Base-by-base conservation (phyloP, 2,797 vertebrate genomes). In the Crypturellus tataupa region DNA sequence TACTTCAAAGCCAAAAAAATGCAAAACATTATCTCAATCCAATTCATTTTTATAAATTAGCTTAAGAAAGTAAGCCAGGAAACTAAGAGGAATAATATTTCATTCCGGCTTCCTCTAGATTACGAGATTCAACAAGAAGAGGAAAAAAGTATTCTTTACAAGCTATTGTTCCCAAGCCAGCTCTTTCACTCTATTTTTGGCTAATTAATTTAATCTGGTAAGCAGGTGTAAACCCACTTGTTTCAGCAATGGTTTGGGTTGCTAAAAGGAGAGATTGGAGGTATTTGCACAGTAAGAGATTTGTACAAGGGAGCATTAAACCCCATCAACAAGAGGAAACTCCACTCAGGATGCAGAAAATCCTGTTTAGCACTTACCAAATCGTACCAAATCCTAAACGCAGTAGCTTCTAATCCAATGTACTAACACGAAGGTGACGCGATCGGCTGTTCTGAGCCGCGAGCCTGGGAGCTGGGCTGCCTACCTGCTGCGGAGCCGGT, bases 151-250 rank as follows among this genome's bases (percentile, higher is more conserved):
- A 23, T 91, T 96, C 88, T 97, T 97, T 97, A 94, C 53, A 70
- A 83, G 46, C 87, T 46, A 95, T 96, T 97, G 97, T 97, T 96
- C 95, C 95, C 90, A 83, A 90, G 71, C 87, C 94, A 55, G 93
- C 81, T 70, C 97, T 98, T 97, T 97, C 94, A 96, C 97, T 98
- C 97, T 90, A 94, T 97, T 98, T 98, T 98, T 96, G 97, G 97
- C 98, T 98, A 98, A 98, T 98, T 98, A 98, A 98, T 98, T 98
- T 98, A 98, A 98, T 98, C 98, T 98, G 97, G 98, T 98, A 98
- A 98, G 97, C 98, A 98, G 98, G 98, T 98, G 98, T 98, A 98
- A 98, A 98, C 97, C 98, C 97, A 93, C 95, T 97, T 97, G 97
- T 98, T 98, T 97, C 96, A 97, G 93, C 97, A 96, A 96, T 96